Percentiles rank a stretch among this genome's conserved stretches.
phyloP scores from a whole-genome alignment of 2,888 invertebrate species.

The Tipula helvola region DNA sequence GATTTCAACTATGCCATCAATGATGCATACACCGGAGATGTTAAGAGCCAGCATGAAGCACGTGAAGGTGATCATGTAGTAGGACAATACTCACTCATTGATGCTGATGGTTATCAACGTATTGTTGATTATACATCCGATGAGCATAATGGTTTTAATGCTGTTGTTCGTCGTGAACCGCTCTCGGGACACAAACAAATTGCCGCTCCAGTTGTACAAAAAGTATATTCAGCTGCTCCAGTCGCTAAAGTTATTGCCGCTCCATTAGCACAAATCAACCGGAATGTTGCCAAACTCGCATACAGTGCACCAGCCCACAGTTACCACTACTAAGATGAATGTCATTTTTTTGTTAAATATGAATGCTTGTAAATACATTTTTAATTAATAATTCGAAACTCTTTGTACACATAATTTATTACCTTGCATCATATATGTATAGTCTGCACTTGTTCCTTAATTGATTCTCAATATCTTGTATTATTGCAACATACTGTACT shows the following conservation, averaged over 20 bases:
- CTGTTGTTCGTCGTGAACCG: slow-evolving; percentile 41
- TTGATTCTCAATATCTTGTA: neutral
- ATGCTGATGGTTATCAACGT: slow-evolving; percentile 40
- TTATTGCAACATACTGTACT: neutral
- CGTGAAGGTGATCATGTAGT: slow-evolving; percentile 42
- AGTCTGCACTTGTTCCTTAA: neutral
- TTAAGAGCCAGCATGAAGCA: slow-evolving; percentile 39
- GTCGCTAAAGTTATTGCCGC: slow-evolving; percentile 14
- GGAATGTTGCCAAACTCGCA: neutral
- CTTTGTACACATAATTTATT: neutral
- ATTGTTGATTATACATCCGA: slow-evolving; percentile 43
- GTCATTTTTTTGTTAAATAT: neutral
- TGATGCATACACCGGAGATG: slow-evolving; percentile 41
- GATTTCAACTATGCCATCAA: slow-evolving; percentile 36
- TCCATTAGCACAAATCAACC: neutral
- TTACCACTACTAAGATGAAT: neutral
- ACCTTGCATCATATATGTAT: neutral
- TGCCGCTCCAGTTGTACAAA: slow-evolving; percentile 14
- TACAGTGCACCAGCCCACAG: neutral
- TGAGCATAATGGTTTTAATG: slow-evolving; percentile 42
- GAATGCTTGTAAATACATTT: neutral
- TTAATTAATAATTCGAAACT: neutral
- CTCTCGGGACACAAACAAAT: slow-evolving; percentile 24
- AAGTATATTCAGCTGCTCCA: neutral
- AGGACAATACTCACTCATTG: slow-evolving; percentile 40